Percentiles rank a stretch among this genome's conserved stretches.
phyloP scores from a whole-genome alignment of 2,888 invertebrate species.

The Agapostemon virescens region DNA sequence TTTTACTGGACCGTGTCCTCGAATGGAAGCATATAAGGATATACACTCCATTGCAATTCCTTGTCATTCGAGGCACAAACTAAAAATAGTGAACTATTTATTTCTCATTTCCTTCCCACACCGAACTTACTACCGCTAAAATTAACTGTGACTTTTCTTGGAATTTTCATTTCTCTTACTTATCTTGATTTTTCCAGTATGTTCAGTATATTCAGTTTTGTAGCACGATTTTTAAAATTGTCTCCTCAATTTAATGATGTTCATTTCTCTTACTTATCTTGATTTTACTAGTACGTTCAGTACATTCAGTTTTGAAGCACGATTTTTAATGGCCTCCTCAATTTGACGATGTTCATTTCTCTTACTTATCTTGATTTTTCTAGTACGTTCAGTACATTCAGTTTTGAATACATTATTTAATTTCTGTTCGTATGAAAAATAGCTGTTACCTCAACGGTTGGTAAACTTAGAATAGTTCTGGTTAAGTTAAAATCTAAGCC shows the following conservation, averaged over 20 bases:
- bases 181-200: not conserved
- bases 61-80: not conserved
- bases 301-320: not conserved
- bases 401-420: not conserved
- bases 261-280: not conserved
- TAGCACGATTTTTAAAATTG: not conserved
- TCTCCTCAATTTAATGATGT: not conserved
- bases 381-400: not conserved
- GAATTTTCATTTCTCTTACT: not conserved
- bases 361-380: not conserved
- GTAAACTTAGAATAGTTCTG: no score
- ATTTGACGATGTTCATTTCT: not conserved
- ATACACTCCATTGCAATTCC: not conserved
- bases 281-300: not conserved
- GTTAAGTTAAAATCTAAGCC: no score
- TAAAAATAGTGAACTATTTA: not conserved
- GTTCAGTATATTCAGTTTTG: not conserved
- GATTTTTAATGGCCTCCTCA: not conserved
- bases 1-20: conserved; percentile 21
- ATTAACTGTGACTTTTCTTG: not conserved
- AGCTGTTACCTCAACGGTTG: no score
- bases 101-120: not conserved
- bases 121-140: not conserved
- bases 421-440: no score
- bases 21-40: not conserved